These are phyloP conservation scores for Metallyticus violacea DNA, from an alignment of 2,888 invertebrate genomes.

Conservation along the genomic window DNA sequence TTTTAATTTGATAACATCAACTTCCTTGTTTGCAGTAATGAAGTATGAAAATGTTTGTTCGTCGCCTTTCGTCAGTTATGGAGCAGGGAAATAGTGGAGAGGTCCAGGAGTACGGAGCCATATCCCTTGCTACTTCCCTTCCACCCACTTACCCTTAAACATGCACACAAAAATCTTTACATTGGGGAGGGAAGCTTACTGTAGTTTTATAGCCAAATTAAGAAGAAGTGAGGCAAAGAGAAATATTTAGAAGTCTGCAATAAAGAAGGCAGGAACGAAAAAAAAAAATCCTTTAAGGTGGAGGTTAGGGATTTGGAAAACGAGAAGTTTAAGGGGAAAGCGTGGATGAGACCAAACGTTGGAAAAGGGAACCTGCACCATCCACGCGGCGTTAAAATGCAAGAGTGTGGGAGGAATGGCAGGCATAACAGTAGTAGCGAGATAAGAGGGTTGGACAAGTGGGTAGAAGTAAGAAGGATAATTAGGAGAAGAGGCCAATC, in stretches of 20 bases:
- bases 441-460: background rate
- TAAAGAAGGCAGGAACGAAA: background rate
- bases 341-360: background rate
- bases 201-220: background rate
- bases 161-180: background rate
- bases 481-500: background rate
- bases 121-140: no score
- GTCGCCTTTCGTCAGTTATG: background rate
- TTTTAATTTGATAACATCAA: no score
- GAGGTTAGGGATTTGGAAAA: background rate
- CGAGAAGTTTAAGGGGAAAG: background rate
- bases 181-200: background rate
- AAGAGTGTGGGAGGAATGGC: background rate
- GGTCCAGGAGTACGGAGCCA: background rate
- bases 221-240: background rate
- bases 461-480: background rate
- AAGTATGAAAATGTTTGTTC: no score
- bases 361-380: background rate
- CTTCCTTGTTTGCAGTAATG: no score
- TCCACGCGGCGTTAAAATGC: background rate
- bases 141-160: background rate
- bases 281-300: background rate
- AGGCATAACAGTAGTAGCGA: background rate
- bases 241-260: background rate
- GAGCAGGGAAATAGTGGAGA: background rate